A percentile compares a stretch with the other conserved stretches of the same genome.
Conservation (phyloP, 2,113 vertebrate species). For the Pseudopodoces humilis region DNA sequence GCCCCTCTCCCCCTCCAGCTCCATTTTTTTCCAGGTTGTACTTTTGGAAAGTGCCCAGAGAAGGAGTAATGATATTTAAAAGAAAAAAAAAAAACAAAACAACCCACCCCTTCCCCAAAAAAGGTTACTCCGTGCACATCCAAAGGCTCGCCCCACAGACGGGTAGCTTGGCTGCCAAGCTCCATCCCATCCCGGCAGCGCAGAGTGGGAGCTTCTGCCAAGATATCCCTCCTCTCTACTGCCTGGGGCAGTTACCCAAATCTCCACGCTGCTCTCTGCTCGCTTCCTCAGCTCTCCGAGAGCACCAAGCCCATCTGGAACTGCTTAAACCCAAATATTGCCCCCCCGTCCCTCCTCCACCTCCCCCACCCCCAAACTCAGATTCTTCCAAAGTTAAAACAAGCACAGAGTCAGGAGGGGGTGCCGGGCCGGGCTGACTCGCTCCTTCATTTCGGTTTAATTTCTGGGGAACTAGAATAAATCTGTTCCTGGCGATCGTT, state of each 20-base stretch:
- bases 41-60: constrained; percentile 31
- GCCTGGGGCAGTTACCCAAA: constrained; percentile 73
- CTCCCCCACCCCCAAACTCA: constrained; percentile 65
- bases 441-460: constrained; percentile 77
- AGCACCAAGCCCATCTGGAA: constrained; percentile 80
- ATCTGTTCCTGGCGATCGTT: constrained; percentile 78
- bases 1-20: background rate
- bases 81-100: background rate
- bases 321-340: constrained; percentile 82
- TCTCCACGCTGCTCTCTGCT: constrained; percentile 49
- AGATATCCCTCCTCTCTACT: constrained; percentile 59
- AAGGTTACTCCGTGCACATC: constrained; percentile 24
- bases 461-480: constrained; percentile 77
- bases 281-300: constrained; percentile 74
- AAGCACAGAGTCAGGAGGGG: constrained; percentile 73
- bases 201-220: constrained; percentile 53
- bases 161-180: constrained; percentile 30
- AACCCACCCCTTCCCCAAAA: constrained; percentile 22
- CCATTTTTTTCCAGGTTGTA: constrained; percentile 38
- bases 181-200: constrained; percentile 29
- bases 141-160: constrained; percentile 57
- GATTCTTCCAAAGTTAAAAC: constrained; percentile 84
- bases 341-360: constrained; percentile 21
- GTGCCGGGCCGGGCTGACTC: constrained; percentile 47
- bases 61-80: constrained; percentile 31